Evolutionary conservation across 2,113 vertebrate genomes (phyloP).

Genomic region (Mormoops blainvillei): DNA sequence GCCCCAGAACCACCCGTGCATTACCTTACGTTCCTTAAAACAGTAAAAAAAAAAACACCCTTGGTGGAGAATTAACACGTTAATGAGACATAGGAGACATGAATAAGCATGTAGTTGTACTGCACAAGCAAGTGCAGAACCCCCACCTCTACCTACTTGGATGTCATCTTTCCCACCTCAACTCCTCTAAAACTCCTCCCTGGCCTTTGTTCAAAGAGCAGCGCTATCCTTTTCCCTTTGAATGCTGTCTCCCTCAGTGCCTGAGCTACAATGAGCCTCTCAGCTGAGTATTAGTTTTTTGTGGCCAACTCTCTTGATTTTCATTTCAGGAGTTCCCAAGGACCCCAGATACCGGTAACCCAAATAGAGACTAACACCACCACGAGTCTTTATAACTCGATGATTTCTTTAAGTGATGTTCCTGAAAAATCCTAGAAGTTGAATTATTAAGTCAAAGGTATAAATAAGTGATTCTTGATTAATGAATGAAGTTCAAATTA

Average conservation of each 20-base stretch:
- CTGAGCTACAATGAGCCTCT: not conserved
- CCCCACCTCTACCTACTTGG: too few relatives aligned
- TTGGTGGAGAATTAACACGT: not conserved
- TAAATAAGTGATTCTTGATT: not conserved
- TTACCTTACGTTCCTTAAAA: not conserved
- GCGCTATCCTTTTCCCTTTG: not conserved
- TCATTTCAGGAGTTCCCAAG: not conserved
- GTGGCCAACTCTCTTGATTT: not conserved
- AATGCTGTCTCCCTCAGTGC: not conserved
- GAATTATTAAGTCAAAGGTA: not conserved
- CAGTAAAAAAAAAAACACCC: not conserved
- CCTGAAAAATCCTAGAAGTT: not conserved
- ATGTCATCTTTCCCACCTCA: not conserved
- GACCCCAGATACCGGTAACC: not conserved
- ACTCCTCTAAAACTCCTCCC: not conserved
- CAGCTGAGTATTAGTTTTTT: not conserved
- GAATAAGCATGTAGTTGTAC: not conserved
- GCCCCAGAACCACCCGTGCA: not conserved
- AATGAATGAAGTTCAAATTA: too few relatives aligned
- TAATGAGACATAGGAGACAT: not conserved
- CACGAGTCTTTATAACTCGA: not conserved
- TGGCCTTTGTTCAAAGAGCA: not conserved
- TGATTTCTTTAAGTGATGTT: not conserved
- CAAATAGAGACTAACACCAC: not conserved
- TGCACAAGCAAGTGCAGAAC: not conserved